Evolutionary conservation across 2,888 invertebrate genomes (phyloP).

Genomic region (Volucella inflata): DNA sequence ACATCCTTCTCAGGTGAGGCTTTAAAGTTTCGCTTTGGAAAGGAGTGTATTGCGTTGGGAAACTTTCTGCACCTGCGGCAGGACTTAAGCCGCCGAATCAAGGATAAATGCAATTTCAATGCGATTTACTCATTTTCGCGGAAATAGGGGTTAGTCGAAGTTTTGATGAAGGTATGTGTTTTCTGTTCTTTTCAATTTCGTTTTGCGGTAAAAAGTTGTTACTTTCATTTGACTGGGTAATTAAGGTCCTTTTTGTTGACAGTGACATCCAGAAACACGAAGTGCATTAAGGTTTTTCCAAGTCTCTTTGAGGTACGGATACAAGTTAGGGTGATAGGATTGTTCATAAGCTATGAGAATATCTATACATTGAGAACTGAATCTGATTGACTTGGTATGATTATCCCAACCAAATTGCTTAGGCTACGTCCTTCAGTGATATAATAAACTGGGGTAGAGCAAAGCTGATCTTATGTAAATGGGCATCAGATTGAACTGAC

Average conservation of each 20-base stretch:
- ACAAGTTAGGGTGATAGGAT: too few relatives aligned
- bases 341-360: too few relatives aligned
- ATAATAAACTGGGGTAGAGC: too few relatives aligned
- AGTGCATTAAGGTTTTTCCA: neutral
- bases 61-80: conserved; percentile 54
- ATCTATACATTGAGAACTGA: too few relatives aligned
- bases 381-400: too few relatives aligned
- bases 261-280: neutral
- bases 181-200: conserved; percentile 57
- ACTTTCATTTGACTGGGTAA: neutral
- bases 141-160: neutral
- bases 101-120: neutral
- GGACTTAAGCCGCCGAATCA: conserved; percentile 34
- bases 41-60: conserved; percentile 18
- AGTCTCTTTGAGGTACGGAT: neutral
- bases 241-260: too few relatives aligned
- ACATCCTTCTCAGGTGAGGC: conserved; percentile 12
- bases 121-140: conserved; percentile 9
- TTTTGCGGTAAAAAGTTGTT: conserved; percentile 21
- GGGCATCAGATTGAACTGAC: too few relatives aligned
- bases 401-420: too few relatives aligned
- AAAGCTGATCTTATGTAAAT: too few relatives aligned
- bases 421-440: too few relatives aligned
- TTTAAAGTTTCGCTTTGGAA: conserved; percentile 11
- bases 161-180: conserved; percentile 46